Evolutionary conservation across 2,888 invertebrate species (phyloP), one percentile per base, ranked within the genome.

Genomic region (Ichneumon xanthorius): DNA sequence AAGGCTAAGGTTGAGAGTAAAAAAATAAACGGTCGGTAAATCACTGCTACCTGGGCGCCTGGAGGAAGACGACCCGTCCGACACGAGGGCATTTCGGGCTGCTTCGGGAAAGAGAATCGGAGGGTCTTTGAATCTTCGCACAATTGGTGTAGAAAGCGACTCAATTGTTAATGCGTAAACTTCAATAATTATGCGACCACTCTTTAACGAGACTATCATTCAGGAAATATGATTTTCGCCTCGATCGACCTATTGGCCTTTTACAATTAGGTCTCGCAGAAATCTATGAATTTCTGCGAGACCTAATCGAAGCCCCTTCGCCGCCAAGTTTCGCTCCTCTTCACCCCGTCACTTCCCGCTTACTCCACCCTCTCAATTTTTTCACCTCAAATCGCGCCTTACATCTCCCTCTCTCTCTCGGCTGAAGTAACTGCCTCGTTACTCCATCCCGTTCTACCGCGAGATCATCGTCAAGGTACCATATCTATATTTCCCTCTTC

Each of bases 21-120:
- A 11, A 61, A 22, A 14, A 19, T 22, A 19, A 45, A n/a, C 14
- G 37, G n/a, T 16, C n/a, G 4, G 14, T 48, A 63, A 81, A 81
- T 81, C 75, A 81, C 50, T 63, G 76, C 76, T 37, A 70, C 63
- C 22, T 58, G 65, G 65, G 82, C 85, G 80, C 85, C 85, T 86
- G 77, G 37, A 33, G 70, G 63, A 63, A 37, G 82, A 87, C 84
- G 88, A 87, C 87, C 89, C 86, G 88, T 16, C 73, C 37, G 26
- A 7, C 88, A 61, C 55, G 55, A 81, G 45, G 61, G 87, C 80
- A 80, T 77, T 87, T 78, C 85, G 84, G 86, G 88, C 86, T 88
- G 88, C 89, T 87, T 45, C 77, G 80, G 45, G 87, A 84, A 9
- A 80, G 37, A 50, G 33, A 53, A 40, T 16, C 45, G 16, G 16